A percentile compares a stretch with the other conserved stretches of the same genome.
These are phyloP conservation scores for Onychomys arenicola DNA, from an alignment of 2,797 vertebrate species.

Conservation along the genomic window DNA sequence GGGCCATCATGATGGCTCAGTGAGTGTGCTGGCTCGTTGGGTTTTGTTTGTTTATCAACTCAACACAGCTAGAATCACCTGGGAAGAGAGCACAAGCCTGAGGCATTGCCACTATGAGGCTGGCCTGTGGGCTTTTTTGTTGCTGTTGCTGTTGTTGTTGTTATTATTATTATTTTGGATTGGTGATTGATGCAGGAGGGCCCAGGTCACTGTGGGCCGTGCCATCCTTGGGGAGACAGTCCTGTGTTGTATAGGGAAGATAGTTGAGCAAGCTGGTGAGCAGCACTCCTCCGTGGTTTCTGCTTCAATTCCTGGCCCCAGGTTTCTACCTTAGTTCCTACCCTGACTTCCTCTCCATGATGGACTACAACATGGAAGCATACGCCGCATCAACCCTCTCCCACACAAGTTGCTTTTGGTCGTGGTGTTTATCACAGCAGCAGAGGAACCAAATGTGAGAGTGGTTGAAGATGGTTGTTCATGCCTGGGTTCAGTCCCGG, in stretches of 20 bases:
- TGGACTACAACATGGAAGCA: not conserved
- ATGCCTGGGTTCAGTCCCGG: not conserved
- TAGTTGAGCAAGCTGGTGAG: not conserved
- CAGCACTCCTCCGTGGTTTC: not conserved
- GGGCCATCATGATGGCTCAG: not conserved
- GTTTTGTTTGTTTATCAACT: not conserved
- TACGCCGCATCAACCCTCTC: not conserved
- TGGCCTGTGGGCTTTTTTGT: not conserved
- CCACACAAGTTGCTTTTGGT: not conserved
- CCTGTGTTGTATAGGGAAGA: not conserved
- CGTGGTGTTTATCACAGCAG: not conserved
- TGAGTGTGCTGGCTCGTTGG: not conserved
- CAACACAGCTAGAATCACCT: not conserved
- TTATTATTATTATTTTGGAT: not conserved
- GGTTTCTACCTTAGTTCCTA: not conserved
- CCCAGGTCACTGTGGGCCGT: not conserved
- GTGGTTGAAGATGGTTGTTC: not conserved
- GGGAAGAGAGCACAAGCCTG: not conserved
- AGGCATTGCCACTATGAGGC: not conserved
- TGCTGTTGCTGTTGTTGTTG: no score
- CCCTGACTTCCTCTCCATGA: not conserved
- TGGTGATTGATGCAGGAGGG: not conserved
- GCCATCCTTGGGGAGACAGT: not conserved
- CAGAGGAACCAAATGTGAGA: not conserved
- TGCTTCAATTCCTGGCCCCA: not conserved